These are phyloP conservation scores for Chamaetylas fuelleborni DNA, from an alignment of 2,113 vertebrate genomes.

Conservation along the genomic window DNA sequence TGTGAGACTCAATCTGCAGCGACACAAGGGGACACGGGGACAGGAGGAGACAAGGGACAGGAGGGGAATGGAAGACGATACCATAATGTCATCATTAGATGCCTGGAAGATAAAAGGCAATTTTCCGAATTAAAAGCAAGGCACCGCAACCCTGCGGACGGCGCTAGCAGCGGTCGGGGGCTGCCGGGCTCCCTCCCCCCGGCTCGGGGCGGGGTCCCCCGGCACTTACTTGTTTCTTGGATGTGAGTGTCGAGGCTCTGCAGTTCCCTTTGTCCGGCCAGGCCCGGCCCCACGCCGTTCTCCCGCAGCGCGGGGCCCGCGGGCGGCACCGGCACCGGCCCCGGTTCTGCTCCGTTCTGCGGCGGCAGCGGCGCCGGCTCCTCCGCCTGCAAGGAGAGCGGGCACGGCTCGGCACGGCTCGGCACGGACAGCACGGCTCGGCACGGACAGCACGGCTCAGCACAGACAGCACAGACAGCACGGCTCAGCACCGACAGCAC, in stretches of 20 bases:
- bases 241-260: conserved; percentile 88
- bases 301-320: conserved; percentile 72
- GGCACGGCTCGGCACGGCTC: neutral
- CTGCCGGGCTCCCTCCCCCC: neutral
- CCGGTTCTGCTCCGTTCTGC: conserved; percentile 55
- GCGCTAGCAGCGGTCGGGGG: neutral
- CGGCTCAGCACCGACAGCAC: too few species aligned
- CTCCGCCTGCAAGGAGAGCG: conserved; percentile 83
- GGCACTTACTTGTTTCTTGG: conserved; percentile 95
- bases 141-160: neutral
- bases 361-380: conserved; percentile 74
- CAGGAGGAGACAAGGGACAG: neutral
- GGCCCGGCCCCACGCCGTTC: conserved; percentile 81
- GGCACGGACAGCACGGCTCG: too few species aligned
- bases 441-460: too few species aligned
- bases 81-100: conserved; percentile 93
- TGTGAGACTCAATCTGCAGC: conserved; percentile 93
- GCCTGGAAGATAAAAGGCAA: conserved; percentile 96
- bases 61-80: conserved; percentile 80
- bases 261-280: conserved; percentile 80
- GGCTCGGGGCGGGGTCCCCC: neutral
- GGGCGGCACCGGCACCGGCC: neutral
- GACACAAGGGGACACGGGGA: conserved; percentile 66
- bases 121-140: conserved; percentile 62
- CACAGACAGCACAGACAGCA: too few species aligned